Evolutionary conservation across 2,113 vertebrate genomes (phyloP), one percentile per base, ranked within the genome.

Genomic region (Tichodroma muraria): DNA sequence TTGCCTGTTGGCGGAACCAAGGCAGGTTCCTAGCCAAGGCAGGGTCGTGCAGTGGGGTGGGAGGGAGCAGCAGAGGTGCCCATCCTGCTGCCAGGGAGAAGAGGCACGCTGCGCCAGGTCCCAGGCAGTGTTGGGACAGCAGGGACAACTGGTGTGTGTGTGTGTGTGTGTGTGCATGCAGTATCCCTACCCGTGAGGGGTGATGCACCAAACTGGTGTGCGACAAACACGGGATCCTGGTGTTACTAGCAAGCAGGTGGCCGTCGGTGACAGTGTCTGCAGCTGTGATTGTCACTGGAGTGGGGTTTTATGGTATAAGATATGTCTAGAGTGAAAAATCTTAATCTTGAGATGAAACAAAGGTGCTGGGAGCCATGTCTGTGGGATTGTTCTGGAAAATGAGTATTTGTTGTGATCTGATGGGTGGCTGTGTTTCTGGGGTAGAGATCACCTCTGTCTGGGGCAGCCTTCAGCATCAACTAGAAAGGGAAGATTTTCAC

Each of bases 191-290:
- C 25, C 0, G 0, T 15, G n/a, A 9, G 8, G 31, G 63, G 31
- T 31, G 54, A 40, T 2, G 11, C 1, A 2, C 16, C 15, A 12
- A 65, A 7, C 33, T 38, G 40, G 37, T 8, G 4, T 31, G 24
- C 3, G 4, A 10, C 2, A 3, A 15, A 17, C 27, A 6, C 0
- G 1, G 45, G 28, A 37, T 61, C 24, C 14, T 3, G 1, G 31
- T 59, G 79, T 57, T 70, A 2, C 4, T 2, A 53, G n/a, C 2
- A 15, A 70, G 53, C 69, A 44, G 72, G 44, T 68, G 80, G 33
- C 16, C 7, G 0, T 63, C 1, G 0, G 52, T n/a, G n/a, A 59
- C 17, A 9, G 17, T 2, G 1, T n/a, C 45, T 47, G 25, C 61
- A 18, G 71, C 60, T 73, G 64, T 7, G 20, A 18, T 33, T 52